Percentiles rank a stretch among this genome's conserved stretches.
Conservation (phyloP, 2,888 invertebrate genomes). For the Teleogryllus oceanicus region DNA sequence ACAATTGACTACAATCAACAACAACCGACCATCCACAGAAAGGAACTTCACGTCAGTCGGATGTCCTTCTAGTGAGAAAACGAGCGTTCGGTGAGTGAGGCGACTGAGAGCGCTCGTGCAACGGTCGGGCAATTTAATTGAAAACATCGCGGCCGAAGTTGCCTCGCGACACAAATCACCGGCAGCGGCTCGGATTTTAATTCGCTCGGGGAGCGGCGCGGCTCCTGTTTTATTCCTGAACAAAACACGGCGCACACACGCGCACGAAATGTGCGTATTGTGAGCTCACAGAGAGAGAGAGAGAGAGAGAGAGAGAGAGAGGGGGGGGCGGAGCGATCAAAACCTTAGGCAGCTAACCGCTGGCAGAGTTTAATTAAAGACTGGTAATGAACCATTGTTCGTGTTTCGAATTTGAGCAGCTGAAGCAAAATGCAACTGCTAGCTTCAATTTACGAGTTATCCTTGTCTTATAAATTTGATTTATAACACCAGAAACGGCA, state of each 20-base stretch:
- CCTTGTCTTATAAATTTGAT: background rate
- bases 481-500: background rate
- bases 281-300: background rate
- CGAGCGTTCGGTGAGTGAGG: too few species aligned
- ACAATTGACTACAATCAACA: too few species aligned
- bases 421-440: background rate
- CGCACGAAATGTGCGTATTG: background rate
- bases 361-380: background rate
- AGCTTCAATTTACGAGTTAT: background rate
- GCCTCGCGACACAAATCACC: background rate
- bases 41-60: too few species aligned
- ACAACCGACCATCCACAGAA: too few species aligned
- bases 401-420: background rate
- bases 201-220: background rate
- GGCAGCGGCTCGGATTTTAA: background rate
- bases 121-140: background rate
- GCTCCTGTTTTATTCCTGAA: background rate
- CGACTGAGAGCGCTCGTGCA: too few species aligned
- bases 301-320: background rate
- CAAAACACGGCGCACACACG: background rate
- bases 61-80: too few species aligned
- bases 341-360: background rate
- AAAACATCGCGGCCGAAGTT: background rate
- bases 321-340: background rate
- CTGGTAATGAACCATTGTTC: constrained; percentile 11